Base-by-base conservation (phyloP, 2,113 vertebrate species). In the human (Homo sapiens) region DNA sequence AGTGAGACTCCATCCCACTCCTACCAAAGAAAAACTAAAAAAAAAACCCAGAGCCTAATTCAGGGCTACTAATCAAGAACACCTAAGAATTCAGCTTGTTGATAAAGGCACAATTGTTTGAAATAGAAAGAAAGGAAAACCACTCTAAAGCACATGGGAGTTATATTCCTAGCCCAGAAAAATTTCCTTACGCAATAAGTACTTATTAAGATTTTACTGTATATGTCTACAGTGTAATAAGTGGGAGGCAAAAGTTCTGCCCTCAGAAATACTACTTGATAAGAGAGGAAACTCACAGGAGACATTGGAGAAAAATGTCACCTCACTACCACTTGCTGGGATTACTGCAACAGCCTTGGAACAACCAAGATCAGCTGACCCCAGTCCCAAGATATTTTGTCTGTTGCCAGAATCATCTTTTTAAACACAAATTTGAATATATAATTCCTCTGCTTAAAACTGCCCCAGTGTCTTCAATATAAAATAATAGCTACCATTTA, bases 221-320 rank as follows among this genome's bases (percentile, higher is more conserved):
- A 23, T 6, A 10, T 10, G 48, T 25, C 11, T 7, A 30, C 0
- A 11, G 3, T 45, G 14, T 35, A 6, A 3, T 1, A 52, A n/a
- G 17, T 3, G 23, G 61, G 35, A 86, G 30, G 11, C 13, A n/a
- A 11, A 73, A 50, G 38, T 57, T 66, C 55, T 55, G 48, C 66
- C 11, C 50, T 76, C 22, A n/a, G 48, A 64, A 70, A 64, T 9
- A 6, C 18, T 13, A n/a, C 13, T 4, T 35, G 32, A 3, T 6
- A n/a, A 61, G 59, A 61, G n/a, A 3, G 27, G 27, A 72, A 17
- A 75, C 17, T 75, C 79, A 6, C 20, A 59, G 59, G 40, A n/a
- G 73, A 81, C 40, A 40, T 25, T n/a, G 30, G 32, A 48, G 35
- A 32, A 11, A 64, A 64, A 64, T 25, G 12, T 64, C 0, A 32